A percentile compares a stretch with the other conserved stretches of the same genome.
Evolutionary conservation across 2,797 vertebrate species (phyloP).

Genomic region (Dipus sagitta): DNA sequence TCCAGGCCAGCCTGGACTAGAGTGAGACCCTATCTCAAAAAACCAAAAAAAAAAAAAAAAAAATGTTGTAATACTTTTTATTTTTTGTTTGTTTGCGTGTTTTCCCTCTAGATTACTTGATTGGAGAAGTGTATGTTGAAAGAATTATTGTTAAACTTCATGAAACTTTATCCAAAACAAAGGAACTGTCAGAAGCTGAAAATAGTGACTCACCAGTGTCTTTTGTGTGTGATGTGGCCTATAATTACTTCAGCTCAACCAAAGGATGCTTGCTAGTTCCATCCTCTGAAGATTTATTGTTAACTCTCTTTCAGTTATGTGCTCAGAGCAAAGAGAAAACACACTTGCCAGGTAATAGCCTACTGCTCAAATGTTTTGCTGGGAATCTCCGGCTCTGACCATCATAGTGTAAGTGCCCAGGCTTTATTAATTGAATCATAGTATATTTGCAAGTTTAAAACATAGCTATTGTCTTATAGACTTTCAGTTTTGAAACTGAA

Average conservation of each 20-base stretch:
- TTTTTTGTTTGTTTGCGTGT: conserved; percentile 69
- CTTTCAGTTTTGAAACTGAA: conserved; percentile 22
- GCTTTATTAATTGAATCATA: conserved; percentile 54
- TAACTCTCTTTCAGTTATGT: conserved; percentile 96
- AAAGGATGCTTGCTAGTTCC: conserved; percentile 93
- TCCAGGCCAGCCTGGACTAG: no score
- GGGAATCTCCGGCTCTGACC: conserved; percentile 55
- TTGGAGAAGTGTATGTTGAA: conserved; percentile 93
- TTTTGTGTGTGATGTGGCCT: conserved; percentile 96
- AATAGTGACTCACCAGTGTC: conserved; percentile 93
- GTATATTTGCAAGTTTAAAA: conserved; percentile 59
- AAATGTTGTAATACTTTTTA: conserved; percentile 35
- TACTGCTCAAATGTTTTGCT: conserved; percentile 66
- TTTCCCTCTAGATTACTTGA: conserved; percentile 91
- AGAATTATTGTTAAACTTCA: conserved; percentile 96
- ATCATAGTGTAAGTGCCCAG: conserved; percentile 55
- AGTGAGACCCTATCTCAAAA: no score
- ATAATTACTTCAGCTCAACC: conserved; percentile 95
- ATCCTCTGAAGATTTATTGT: conserved; percentile 95
- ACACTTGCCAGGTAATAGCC: conserved; percentile 92
- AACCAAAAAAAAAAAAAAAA: no score
- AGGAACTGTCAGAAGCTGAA: conserved; percentile 93
- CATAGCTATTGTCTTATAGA: not conserved
- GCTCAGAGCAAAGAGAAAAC: conserved; percentile 92
- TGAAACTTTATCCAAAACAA: conserved; percentile 93